phyloP scores from a whole-genome alignment of 2,113 vertebrate genomes.

The cattle (Bos taurus) region DNA sequence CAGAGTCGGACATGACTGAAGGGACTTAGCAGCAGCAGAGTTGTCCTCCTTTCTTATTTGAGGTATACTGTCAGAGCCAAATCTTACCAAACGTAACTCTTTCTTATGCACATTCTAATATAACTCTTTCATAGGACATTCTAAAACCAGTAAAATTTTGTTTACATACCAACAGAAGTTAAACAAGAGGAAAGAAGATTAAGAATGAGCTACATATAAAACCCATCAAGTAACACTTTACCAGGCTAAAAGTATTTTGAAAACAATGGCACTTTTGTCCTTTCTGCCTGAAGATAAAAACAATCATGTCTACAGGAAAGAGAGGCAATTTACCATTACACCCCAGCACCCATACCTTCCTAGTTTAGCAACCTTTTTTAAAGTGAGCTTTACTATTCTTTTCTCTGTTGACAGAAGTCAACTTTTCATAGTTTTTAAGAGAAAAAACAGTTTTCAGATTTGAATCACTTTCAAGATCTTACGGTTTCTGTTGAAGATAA shows the following conservation, averaged over 20 bases:
- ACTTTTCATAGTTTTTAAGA: neutral
- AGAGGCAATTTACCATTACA: neutral
- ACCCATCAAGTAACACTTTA: neutral
- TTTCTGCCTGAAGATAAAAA: neutral
- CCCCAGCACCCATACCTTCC: neutral
- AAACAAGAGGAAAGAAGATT: neutral
- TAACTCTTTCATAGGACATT: neutral
- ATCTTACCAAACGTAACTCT: neutral
- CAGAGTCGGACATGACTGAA: too few species aligned
- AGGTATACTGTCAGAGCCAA: neutral
- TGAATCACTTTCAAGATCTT: constrained; percentile 33
- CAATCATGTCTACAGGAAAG: neutral
- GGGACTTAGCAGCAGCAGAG: neutral
- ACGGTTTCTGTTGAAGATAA: neutral
- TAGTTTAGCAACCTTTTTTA: neutral
- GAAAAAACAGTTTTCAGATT: neutral
- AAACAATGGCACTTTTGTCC: constrained; percentile 3
- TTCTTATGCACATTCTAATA: neutral
- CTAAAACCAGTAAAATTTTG: constrained; percentile 15
- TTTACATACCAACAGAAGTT: neutral
- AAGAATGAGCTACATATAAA: neutral
- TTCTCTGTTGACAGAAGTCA: neutral
- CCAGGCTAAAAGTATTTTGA: neutral
- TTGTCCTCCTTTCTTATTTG: neutral
- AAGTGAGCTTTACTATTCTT: neutral